A percentile compares a stretch with the other conserved stretches of the same genome.
phyloP scores from a whole-genome alignment of 2,797 vertebrate species.

The Pantherophis vulpinus region DNA sequence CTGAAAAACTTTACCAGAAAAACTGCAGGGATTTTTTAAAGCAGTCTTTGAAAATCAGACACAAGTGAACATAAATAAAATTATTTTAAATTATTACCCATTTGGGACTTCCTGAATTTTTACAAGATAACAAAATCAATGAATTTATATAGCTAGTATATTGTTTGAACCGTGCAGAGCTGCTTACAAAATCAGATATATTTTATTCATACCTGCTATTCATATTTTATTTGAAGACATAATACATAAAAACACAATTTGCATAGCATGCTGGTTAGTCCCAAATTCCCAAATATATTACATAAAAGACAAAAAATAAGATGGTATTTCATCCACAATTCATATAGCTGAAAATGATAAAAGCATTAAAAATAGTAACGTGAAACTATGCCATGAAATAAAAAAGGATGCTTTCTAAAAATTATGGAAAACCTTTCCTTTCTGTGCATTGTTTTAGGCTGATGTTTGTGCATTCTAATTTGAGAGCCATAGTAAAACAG shows the following conservation, averaged over 20 bases:
- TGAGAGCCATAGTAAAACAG: not conserved
- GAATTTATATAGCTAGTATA: not conserved
- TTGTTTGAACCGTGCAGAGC: not conserved
- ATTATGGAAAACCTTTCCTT: not conserved
- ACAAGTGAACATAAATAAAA: not conserved
- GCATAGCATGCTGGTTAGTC: not conserved
- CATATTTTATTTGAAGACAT: not conserved
- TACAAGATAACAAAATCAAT: not conserved
- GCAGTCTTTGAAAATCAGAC: not conserved
- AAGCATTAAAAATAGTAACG: not conserved
- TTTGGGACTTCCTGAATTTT: not conserved
- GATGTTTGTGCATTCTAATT: not conserved
- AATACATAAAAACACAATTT: not conserved
- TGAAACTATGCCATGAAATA: not conserved
- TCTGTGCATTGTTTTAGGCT: not conserved
- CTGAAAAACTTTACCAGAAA: not conserved
- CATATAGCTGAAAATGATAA: not conserved
- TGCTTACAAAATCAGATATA: not conserved
- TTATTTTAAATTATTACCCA: not conserved
- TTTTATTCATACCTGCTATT: not conserved
- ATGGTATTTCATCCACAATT: not conserved
- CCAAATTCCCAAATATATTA: not conserved
- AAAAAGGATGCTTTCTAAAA: not conserved
- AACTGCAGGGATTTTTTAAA: not conserved
- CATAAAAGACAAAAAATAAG: not conserved